phyloP scores from a whole-genome alignment of 2,888 invertebrate species.

The Oxystoma pomonae region DNA sequence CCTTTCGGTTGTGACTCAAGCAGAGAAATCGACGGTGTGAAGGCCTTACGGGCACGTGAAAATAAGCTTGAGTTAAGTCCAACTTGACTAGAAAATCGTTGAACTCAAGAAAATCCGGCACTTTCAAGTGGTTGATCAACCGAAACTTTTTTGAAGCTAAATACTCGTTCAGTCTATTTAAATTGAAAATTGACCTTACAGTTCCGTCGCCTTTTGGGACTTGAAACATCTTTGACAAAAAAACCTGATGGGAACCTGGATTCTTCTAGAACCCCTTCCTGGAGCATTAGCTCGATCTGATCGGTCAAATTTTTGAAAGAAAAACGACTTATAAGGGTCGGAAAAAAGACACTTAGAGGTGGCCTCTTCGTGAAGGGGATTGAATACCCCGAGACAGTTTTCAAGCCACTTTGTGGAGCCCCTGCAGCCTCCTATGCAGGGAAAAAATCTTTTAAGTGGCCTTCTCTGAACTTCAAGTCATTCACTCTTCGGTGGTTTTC shows the following conservation, averaged over 20 bases:
- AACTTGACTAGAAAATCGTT: slow-evolving; percentile 24
- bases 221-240: slow-evolving; percentile 19
- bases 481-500: too few relatives aligned
- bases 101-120: slow-evolving; percentile 24
- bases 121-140: slow-evolving; percentile 20
- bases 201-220: slow-evolving; percentile 8
- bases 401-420: slow-evolving; percentile 11
- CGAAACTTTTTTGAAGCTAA: slow-evolving; percentile 19
- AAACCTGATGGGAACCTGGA: slow-evolving; percentile 4
- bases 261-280: neutral
- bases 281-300: too few relatives aligned
- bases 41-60: slow-evolving; percentile 18
- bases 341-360: neutral
- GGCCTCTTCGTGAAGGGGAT: slow-evolving; percentile 10
- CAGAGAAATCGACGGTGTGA: slow-evolving; percentile 1
- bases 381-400: slow-evolving; percentile 13
- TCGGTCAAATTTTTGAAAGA: too few relatives aligned
- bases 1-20: neutral
- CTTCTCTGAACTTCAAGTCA: too few relatives aligned
- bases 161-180: slow-evolving; percentile 11
- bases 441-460: neutral
- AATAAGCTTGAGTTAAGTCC: slow-evolving; percentile 27
- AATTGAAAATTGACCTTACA: slow-evolving; percentile 5
- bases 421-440: neutral
- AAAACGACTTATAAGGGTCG: too few relatives aligned